phyloP scores from a whole-genome alignment of 2,797 vertebrate genomes.

The Enteromius mattozi region DNA sequence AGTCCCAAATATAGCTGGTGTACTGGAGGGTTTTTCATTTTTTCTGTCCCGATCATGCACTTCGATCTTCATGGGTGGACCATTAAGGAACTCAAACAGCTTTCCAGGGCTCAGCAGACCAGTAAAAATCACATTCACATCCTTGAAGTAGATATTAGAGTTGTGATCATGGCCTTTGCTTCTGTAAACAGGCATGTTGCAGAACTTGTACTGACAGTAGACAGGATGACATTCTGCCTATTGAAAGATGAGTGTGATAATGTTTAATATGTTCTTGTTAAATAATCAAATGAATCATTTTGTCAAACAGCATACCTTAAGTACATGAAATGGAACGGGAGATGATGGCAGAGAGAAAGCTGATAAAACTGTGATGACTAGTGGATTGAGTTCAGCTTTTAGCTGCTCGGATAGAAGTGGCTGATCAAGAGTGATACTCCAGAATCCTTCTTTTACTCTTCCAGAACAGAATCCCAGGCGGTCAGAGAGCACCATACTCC shows the following conservation, averaged over 20 bases:
- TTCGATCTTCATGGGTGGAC: constrained; percentile 83
- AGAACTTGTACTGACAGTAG: constrained; percentile 86
- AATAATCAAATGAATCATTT: neutral
- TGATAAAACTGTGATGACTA: constrained; percentile 81
- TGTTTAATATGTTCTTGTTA: neutral
- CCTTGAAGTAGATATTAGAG: constrained; percentile 78
- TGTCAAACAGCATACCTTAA: constrained; percentile 75
- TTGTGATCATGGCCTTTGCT: constrained; percentile 75
- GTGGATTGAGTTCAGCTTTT: constrained; percentile 82
- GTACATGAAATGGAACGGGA: constrained; percentile 72
- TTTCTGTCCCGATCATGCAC: constrained; percentile 86
- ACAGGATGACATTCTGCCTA: constrained; percentile 81
- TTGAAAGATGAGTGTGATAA: neutral
- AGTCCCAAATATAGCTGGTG: constrained; percentile 67
- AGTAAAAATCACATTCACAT: constrained; percentile 83
- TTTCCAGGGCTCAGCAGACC: constrained; percentile 75
- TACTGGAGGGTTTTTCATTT: constrained; percentile 42
- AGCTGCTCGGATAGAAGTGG: constrained; percentile 82
- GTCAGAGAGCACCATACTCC: constrained; percentile 71
- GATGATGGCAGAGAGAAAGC: constrained; percentile 77
- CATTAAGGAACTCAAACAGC: constrained; percentile 77
- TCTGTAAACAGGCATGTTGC: constrained; percentile 71
- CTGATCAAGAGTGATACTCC: constrained; percentile 77
- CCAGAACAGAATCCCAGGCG: constrained; percentile 62
- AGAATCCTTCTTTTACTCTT: constrained; percentile 74